Conservation (phyloP, 2,113 vertebrate species). For the Barnardius zonarius region DNA sequence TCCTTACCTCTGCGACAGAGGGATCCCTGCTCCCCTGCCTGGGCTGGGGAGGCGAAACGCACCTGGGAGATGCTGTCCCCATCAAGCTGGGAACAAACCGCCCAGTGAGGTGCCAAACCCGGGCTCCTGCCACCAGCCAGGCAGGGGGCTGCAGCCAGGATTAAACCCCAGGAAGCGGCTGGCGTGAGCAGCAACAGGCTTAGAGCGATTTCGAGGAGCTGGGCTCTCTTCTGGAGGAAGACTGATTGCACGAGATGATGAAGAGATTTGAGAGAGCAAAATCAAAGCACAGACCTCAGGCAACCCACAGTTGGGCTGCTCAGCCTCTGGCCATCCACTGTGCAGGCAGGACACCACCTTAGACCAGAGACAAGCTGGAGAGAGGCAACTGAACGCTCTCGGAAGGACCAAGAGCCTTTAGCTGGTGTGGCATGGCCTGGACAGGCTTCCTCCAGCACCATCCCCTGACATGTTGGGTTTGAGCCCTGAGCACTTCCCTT, state of each 20-base stretch:
- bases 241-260: slow-evolving; percentile 20
- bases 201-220: slow-evolving; percentile 13
- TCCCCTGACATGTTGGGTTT: accelerated
- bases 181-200: slow-evolving; percentile 7
- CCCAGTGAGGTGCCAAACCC: neutral
- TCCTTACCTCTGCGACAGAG: neutral
- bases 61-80: neutral
- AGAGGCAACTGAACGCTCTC: neutral
- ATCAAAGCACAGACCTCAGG: slow-evolving; percentile 2
- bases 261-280: slow-evolving; percentile 25
- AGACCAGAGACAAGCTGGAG: neutral
- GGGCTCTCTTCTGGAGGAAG: slow-evolving; percentile 12
- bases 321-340: neutral
- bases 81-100: neutral
- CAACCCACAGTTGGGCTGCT: neutral
- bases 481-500: neutral
- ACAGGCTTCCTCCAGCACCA: neutral
- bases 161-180: neutral
- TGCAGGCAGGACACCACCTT: neutral
- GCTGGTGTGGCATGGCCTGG: accelerated
- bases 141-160: neutral
- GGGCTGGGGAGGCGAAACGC: neutral
- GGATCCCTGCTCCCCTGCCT: neutral
- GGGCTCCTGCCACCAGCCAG: neutral
- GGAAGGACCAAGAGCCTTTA: neutral